Conservation (phyloP, 1,140 invertebrate genomes). For the Pectinophora gossypiella region DNA sequence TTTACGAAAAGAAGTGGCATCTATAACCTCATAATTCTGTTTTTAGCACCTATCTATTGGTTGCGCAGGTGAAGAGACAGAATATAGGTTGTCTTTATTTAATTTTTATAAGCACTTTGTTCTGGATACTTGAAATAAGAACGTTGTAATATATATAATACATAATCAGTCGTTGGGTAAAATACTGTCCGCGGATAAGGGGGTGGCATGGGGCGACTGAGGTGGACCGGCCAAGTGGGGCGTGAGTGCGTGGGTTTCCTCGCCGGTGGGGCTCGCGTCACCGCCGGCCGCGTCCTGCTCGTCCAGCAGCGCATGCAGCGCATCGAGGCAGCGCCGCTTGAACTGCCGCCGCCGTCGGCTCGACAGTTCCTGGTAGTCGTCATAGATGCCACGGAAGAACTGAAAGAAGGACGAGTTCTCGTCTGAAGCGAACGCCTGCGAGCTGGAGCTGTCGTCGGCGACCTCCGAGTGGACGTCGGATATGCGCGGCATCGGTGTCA, state of each 20-base stretch:
- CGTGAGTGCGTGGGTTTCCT: not conserved
- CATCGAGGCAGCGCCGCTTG: slow-evolving; percentile 42
- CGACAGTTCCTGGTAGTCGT: slow-evolving; percentile 48
- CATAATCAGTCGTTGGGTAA: not conserved
- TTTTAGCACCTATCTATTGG: too few species aligned
- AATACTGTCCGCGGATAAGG: not conserved
- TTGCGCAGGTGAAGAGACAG: too few species aligned
- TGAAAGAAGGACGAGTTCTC: slow-evolving; percentile 63
- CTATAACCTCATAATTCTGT: too few species aligned
- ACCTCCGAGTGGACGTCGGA: slow-evolving; percentile 10
- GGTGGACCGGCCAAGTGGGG: not conserved
- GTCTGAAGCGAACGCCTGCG: slow-evolving; percentile 41
- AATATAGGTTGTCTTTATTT: too few species aligned
- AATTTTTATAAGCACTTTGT: too few species aligned
- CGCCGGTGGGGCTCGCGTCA: slow-evolving; percentile 4
- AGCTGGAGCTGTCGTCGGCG: slow-evolving; percentile 35
- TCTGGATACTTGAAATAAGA: too few species aligned
- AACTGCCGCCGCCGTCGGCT: slow-evolving; percentile 43
- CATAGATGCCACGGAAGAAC: slow-evolving; percentile 60
- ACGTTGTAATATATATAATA: too few species aligned
- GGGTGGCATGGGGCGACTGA: not conserved
- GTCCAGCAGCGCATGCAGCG: slow-evolving; percentile 52
- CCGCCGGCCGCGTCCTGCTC: slow-evolving; percentile 39
- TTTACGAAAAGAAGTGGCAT: too few species aligned
- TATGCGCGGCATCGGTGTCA: slow-evolving; percentile 16